These are phyloP conservation scores for Teinopalpus imperialis DNA, from an alignment of 2,888 invertebrate species.

Conservation along the genomic window DNA sequence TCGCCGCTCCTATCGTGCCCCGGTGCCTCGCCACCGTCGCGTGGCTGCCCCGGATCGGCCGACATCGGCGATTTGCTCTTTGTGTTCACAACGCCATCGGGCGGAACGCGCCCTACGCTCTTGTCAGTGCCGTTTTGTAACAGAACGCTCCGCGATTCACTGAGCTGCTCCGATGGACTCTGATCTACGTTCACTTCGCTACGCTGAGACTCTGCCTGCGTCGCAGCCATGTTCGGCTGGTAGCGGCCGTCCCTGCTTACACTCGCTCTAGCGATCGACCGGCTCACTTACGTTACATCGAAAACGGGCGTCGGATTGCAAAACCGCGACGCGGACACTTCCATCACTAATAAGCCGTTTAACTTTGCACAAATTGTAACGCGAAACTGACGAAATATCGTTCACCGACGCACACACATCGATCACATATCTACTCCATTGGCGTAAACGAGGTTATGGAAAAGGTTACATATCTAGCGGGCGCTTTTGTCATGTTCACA, in stretches of 20 bases:
- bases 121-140: constrained; percentile 91
- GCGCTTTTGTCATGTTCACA: constrained; percentile 80
- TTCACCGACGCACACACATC: constrained; percentile 88
- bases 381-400: constrained; percentile 80
- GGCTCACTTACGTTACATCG: constrained; percentile 82
- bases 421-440: constrained; percentile 89
- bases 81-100: constrained; percentile 84
- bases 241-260: constrained; percentile 81
- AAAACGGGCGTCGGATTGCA: constrained; percentile 79
- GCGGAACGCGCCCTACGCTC: constrained; percentile 84
- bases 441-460: constrained; percentile 90
- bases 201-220: constrained; percentile 91
- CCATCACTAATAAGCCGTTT: constrained; percentile 75
- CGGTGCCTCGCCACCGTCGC: constrained; percentile 85
- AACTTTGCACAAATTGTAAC: constrained; percentile 71
- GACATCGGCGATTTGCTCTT: constrained; percentile 86
- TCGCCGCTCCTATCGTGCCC: constrained; percentile 79
- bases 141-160: constrained; percentile 85
- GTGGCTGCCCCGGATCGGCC: constrained; percentile 87
- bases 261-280: constrained; percentile 83
- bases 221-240: constrained; percentile 91
- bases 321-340: constrained; percentile 80
- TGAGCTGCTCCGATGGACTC: constrained; percentile 85
- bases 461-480: constrained; percentile 85
- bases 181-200: constrained; percentile 87